phyloP scores from a whole-genome alignment of 1,140 invertebrate species.

The Coelopa frigida region DNA sequence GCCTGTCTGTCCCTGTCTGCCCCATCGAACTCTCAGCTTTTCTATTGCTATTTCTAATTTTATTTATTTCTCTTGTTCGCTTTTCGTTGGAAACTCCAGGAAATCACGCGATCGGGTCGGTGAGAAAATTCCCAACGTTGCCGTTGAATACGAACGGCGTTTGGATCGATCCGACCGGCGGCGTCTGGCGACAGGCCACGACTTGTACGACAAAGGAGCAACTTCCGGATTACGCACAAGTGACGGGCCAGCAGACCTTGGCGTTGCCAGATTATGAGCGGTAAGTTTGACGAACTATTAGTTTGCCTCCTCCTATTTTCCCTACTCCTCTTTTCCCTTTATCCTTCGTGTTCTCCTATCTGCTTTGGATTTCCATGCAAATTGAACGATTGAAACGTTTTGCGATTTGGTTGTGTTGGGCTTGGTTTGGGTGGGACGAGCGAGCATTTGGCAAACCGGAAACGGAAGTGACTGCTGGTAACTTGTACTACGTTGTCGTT shows the following conservation, averaged over 20 bases:
- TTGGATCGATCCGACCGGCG: conserved; percentile 45
- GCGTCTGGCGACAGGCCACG: conserved; percentile 36
- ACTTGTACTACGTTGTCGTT: too few relatives aligned
- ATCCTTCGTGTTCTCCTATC: too few relatives aligned
- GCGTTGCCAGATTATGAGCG: conserved; percentile 43
- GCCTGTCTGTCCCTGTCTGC: background rate
- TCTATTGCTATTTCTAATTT: background rate
- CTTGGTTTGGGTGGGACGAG: too few relatives aligned
- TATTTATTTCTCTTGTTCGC: background rate
- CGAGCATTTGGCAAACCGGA: too few relatives aligned
- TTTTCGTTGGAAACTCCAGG: conserved; percentile 25
- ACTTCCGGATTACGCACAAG: conserved; percentile 44
- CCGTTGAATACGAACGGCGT: conserved; percentile 40
- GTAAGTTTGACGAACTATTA: too few relatives aligned
- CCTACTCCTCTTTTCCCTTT: too few relatives aligned
- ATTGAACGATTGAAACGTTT: too few relatives aligned
- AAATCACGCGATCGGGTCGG: conserved; percentile 46
- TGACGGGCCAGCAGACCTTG: conserved; percentile 27
- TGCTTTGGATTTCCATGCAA: too few relatives aligned
- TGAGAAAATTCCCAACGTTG: conserved; percentile 45
- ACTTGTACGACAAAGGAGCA: conserved; percentile 39
- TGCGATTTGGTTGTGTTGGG: too few relatives aligned
- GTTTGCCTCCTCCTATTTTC: too few relatives aligned
- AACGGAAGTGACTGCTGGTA: too few relatives aligned
- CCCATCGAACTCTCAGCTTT: background rate